Evolutionary conservation across 2,113 vertebrate species (phyloP).

Genomic region (Propithecus coquereli): DNA sequence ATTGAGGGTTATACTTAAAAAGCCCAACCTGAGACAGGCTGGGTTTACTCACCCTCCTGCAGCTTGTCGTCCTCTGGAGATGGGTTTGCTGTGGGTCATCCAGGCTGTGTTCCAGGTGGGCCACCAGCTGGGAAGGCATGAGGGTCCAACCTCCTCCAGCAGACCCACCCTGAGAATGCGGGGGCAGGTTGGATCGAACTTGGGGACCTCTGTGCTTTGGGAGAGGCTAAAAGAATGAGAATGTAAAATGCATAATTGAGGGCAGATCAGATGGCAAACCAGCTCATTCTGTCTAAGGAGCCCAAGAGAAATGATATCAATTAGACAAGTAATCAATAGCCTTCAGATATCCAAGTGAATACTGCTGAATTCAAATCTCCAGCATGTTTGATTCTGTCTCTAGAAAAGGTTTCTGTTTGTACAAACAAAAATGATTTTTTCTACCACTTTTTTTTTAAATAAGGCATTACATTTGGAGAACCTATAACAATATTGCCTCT

Average conservation of each 20-base stretch:
- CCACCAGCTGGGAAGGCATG: not conserved
- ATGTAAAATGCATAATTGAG: conserved; percentile 6
- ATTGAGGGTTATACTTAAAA: not conserved
- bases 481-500: not conserved
- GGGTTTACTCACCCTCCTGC: not conserved
- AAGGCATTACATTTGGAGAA: not conserved
- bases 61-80: not conserved
- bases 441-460: not conserved
- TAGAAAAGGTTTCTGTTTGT: conserved; percentile 57
- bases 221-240: conserved; percentile 40
- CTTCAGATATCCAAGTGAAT: conserved; percentile 55
- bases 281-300: conserved; percentile 54
- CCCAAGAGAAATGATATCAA: conserved; percentile 61
- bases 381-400: conserved; percentile 49
- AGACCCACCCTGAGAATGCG: conserved; percentile 9
- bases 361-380: not conserved
- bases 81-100: not conserved
- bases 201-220: not conserved
- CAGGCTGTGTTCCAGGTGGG: not conserved
- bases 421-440: not conserved
- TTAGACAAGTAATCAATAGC: conserved; percentile 71
- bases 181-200: not conserved
- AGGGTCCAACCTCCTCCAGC: not conserved
- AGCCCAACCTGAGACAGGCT: not conserved
- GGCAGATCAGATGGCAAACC: conserved; percentile 37